Evolutionary conservation across 2,888 invertebrate species (phyloP), one percentile per base, ranked within the genome.

Genomic region (Lasioglossum zephyrum): DNA sequence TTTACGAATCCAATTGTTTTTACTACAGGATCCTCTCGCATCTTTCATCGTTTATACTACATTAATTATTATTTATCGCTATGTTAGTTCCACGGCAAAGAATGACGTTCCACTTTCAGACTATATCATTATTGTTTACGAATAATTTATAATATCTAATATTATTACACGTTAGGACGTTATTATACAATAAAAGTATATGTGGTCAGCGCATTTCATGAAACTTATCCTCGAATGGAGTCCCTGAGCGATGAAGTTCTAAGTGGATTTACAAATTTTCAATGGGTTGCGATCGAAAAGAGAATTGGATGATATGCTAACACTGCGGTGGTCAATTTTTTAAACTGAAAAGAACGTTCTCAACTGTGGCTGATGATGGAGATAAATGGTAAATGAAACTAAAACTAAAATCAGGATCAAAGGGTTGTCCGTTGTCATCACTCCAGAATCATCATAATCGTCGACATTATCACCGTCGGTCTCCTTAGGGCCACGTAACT

Each of bases 401-500:
- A 89, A 87, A 47, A 92, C 82, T 75, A 92, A 74, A 77, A 92
- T 85, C 82, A 93, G 83, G 77, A 84, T 87, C 79, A 84, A 89
- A 76, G 90, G 87, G 77, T 87, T 89, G 78, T 89, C 90, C 76
- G 85, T 86, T 70, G 79, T 85, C 80, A 89, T 81, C 41, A 91
- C 89, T n/a, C 91, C 91, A 11, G 94, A 94, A 79, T 93, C 92
- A 16, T 94, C 93, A 82, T 94, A 93, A 82, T 95, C 93, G 81
- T 94, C 94, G 69, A 90, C 92, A 39, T 90, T 88, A 70, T 91
- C 92, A 60, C 89, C 92, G 53, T 88, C 89, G 82, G 93, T 91
- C 88, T 93, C 93, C 85, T 94, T 94, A 31, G 93, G 93, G 76
- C 94, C 92, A 31, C 94, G 94, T 13, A 93, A 91, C 82, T 94